These are phyloP conservation scores for Oryzias woworae DNA, from an alignment of 2,113 vertebrate species.

Conservation along the genomic window DNA sequence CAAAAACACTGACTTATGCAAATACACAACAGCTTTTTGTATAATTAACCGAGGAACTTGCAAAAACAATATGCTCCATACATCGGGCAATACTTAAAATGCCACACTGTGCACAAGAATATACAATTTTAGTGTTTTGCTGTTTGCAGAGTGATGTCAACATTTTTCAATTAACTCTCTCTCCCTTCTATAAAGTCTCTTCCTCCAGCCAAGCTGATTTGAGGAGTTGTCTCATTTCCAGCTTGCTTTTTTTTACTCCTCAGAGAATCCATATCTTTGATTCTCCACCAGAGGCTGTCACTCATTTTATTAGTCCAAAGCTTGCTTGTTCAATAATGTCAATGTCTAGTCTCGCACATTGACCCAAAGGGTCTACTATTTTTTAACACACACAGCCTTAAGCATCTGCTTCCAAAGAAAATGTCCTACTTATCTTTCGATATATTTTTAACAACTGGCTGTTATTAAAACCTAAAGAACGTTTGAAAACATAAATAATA, in stretches of 20 bases:
- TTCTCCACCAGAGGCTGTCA: conserved; percentile 71
- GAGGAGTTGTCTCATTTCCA: conserved; percentile 51
- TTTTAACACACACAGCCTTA: conserved; percentile 38
- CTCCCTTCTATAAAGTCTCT: conserved; percentile 44
- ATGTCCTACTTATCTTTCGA: conserved; percentile 17
- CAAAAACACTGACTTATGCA: conserved; percentile 10
- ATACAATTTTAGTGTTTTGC: conserved; percentile 3
- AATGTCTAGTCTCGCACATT: conserved; percentile 67
- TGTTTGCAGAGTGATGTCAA: conserved; percentile 23
- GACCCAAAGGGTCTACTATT: conserved; percentile 69
- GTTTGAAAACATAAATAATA: no score
- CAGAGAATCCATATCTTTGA: conserved; percentile 76
- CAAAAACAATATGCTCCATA: neutral
- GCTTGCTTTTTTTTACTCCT: conserved; percentile 49
- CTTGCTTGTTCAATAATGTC: conserved; percentile 73
- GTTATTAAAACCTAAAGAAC: no score
- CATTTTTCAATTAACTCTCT: conserved; percentile 60
- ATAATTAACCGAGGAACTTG: conserved; percentile 2
- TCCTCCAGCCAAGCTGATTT: conserved; percentile 49
- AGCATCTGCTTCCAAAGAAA: conserved; percentile 35
- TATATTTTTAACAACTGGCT: neutral
- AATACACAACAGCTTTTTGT: conserved; percentile 14
- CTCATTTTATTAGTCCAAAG: conserved; percentile 78
- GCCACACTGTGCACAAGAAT: conserved; percentile 4
- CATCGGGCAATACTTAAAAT: neutral